Evolutionary conservation across 2,888 invertebrate genomes (phyloP).

Genomic region (Cryptus armator): DNA sequence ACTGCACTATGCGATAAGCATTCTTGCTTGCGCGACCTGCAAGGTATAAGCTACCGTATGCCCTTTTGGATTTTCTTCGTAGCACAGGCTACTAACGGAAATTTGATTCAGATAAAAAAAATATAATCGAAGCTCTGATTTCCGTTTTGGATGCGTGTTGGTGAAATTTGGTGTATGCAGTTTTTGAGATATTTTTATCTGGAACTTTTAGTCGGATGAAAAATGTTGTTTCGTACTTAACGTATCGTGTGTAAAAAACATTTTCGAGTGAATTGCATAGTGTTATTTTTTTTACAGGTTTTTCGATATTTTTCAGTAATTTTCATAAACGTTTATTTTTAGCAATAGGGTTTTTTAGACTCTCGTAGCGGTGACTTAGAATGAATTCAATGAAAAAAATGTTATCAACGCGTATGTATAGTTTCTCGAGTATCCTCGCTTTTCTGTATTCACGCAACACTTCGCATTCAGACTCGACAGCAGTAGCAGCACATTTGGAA

Average conservation of each 20-base stretch:
- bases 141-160: not conserved
- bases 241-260: too few species aligned
- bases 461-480: not conserved
- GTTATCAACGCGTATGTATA: too few species aligned
- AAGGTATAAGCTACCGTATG: not conserved
- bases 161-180: not conserved
- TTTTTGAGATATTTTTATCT: not conserved
- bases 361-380: too few species aligned
- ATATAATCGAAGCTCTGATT: not conserved
- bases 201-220: too few species aligned
- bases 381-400: too few species aligned
- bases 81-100: not conserved
- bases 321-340: too few species aligned
- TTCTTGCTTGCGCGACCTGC: not conserved
- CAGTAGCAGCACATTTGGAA: not conserved
- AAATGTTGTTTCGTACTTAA: too few species aligned
- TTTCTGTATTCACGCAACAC: not conserved
- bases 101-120: not conserved
- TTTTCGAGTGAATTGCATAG: too few species aligned
- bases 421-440: not conserved
- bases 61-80: not conserved
- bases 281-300: too few species aligned
- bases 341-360: too few species aligned
- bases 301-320: too few species aligned
- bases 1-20: conserved; percentile 63